phyloP scores from a whole-genome alignment of 92 coral and sea anemone genomes.

The Virgularia gustaviana region DNA sequence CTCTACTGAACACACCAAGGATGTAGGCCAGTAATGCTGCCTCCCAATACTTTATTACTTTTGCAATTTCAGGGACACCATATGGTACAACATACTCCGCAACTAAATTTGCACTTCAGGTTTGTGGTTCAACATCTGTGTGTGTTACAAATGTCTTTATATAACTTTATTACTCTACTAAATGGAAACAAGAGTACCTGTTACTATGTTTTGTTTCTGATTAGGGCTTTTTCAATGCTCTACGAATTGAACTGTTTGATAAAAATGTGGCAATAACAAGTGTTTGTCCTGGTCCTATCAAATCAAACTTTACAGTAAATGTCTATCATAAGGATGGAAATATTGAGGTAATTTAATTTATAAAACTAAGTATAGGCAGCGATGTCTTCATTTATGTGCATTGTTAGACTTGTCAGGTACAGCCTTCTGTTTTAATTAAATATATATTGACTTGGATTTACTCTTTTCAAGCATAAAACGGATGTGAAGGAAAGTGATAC shows the following conservation, averaged over 20 bases:
- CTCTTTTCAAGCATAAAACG: slow-evolving; percentile 11
- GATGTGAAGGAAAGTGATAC: not conserved
- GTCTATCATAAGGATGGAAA: slow-evolving; percentile 56
- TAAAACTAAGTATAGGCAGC: not conserved
- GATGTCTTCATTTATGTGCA: too few species aligned
- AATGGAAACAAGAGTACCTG: not conserved
- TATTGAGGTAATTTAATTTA: not conserved
- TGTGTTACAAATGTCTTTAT: not conserved
- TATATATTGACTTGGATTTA: too few species aligned
- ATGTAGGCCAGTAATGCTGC: too few species aligned
- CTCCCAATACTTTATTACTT: too few species aligned
- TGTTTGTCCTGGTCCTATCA: slow-evolving; percentile 91
- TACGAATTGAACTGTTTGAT: slow-evolving; percentile 71
- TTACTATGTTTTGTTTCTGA: too few species aligned
- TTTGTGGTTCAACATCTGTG: slow-evolving; percentile 6
- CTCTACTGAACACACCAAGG: too few species aligned
- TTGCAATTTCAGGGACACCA: slow-evolving; percentile 60
- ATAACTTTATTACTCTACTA: not conserved
- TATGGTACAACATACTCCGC: slow-evolving; percentile 74
- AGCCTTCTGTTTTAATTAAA: too few species aligned
- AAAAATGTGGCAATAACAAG: slow-evolving; percentile 62
- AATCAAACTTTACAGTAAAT: slow-evolving; percentile 77
- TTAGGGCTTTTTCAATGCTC: slow-evolving; percentile 72
- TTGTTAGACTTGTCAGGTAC: too few species aligned
- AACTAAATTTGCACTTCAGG: slow-evolving; percentile 91